Base-by-base conservation (phyloP, 2,797 vertebrate species). In the Hyperoplus lanceolatus region DNA sequence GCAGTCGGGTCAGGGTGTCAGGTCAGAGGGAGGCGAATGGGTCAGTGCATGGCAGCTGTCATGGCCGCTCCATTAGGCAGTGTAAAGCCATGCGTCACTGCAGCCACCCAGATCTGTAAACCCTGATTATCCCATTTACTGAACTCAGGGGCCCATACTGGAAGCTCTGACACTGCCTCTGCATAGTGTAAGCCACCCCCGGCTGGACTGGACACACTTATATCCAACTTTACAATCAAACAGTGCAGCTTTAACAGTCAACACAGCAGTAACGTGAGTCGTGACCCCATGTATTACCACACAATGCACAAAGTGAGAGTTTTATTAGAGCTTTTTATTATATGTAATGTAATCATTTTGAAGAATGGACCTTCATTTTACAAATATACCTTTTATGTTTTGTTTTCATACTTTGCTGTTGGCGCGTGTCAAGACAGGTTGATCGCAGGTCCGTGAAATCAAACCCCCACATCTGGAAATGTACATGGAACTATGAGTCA, bases 91-190 rank as follows among this genome's bases (percentile, higher is more conserved):
- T 95, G 90, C 90, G 91, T 94, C 88, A 92, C 92, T 77, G 68
- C 83, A 82, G 80, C 83, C 86, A 87, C 89, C 87, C 81, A 92
- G 87, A 87, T 91, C 91, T 95, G 90, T 95, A 95, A 96, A 95
- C 87, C 89, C 91, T 92, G 92, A 94, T 95, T 92, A 96, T 95
- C 94, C 89, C 90, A 89, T 95, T 96, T 95, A 88, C 87, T 92
- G 91, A 94, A 86, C 80, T 74, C 61, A 1, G 49, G 67, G 63
- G 64, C 79, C 87, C 69, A 79, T 43, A 70, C 70, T 72, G 80
- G 46, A 29, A 81, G 68, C 79, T 77, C 57, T 41, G 29, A 29
- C 29, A 10, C 56, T 69, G 55, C n/a, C 50, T 62, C 79, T 66
- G 81, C 67, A 38, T 73, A 29, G 42, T 13, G 14, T 75, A 63